A percentile compares a stretch with the other conserved stretches of the same genome.
phyloP scores from a whole-genome alignment of 2,888 invertebrate genomes.

The Zaprionus obscuricornis region DNA sequence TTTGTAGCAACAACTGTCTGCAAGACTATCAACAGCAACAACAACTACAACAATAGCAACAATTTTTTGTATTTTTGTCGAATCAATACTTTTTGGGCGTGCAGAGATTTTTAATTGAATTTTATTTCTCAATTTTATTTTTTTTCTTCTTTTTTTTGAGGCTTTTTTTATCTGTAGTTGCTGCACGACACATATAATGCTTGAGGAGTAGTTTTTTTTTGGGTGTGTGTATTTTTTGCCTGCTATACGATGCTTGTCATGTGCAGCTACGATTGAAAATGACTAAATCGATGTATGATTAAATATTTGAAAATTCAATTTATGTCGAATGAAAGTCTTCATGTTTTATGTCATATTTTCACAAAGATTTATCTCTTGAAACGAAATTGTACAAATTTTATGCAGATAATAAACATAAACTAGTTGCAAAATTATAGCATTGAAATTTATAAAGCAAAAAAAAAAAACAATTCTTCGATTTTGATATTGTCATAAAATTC shows the following conservation, averaged over 20 bases:
- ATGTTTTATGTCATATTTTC: too few species aligned
- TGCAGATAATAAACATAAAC: too few species aligned
- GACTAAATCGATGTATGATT: constrained; percentile 6
- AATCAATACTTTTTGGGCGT: constrained; percentile 60
- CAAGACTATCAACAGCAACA: constrained; percentile 10
- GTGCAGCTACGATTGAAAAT: constrained; percentile 9
- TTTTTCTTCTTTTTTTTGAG: neutral
- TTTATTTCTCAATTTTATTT: constrained; percentile 38
- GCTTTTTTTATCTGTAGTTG: neutral
- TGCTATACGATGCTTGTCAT: constrained; percentile 28
- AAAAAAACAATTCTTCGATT: too few species aligned
- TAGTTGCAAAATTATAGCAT: too few species aligned
- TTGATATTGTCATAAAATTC: too few species aligned
- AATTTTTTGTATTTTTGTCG: constrained; percentile 38
- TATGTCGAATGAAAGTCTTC: too few species aligned
- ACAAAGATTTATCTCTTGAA: too few species aligned
- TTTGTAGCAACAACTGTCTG: constrained; percentile 29
- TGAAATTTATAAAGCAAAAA: too few species aligned
- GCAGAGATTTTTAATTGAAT: constrained; percentile 73
- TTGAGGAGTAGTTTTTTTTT: constrained; percentile 8
- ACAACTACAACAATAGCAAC: neutral
- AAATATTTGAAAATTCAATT: constrained; percentile 1
- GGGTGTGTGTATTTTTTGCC: constrained; percentile 13
- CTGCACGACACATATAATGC: constrained; percentile 44
- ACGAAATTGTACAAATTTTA: too few species aligned